Percentiles rank a stretch among this genome's conserved stretches.
Conservation (phyloP, 2,888 invertebrate species). For the Drosophila rubida region DNA sequence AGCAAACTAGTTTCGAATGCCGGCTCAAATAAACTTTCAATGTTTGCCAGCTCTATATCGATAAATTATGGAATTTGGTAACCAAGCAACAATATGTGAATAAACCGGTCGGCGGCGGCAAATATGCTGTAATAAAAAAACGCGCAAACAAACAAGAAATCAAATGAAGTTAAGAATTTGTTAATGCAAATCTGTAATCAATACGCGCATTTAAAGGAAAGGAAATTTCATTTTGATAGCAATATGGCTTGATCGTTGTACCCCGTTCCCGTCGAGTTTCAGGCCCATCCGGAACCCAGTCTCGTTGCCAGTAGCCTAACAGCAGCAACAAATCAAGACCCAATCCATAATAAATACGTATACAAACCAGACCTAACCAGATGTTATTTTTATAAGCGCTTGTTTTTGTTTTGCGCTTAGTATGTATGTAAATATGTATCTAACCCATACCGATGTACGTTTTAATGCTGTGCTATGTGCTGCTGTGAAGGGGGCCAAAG, state of each 20-base stretch:
- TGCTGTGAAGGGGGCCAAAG: constrained; percentile 19
- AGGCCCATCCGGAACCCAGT: neutral
- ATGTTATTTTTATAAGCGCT: constrained; percentile 22
- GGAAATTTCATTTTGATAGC: neutral
- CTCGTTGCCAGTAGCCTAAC: constrained; percentile 18
- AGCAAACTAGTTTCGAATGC: constrained; percentile 58
- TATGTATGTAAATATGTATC: constrained; percentile 13
- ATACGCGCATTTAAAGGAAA: neutral
- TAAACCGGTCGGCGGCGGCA: constrained; percentile 37
- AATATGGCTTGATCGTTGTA: neutral
- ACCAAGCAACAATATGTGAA: neutral
- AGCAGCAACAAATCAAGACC: constrained; percentile 22
- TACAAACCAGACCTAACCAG: constrained; percentile 31
- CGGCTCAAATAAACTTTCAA: constrained; percentile 45
- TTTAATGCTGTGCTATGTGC: neutral
- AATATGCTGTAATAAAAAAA: constrained; percentile 71
- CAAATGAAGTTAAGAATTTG: constrained; percentile 31
- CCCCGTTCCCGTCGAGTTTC: neutral
- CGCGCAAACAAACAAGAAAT: constrained; percentile 74
- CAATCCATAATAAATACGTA: constrained; percentile 1
- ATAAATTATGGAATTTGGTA: constrained; percentile 71
- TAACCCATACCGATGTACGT: constrained; percentile 3
- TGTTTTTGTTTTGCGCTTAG: constrained; percentile 24
- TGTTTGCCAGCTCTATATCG: constrained; percentile 49
- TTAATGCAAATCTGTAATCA: constrained; percentile 2